Evolutionary conservation across 1,140 invertebrate genomes (phyloP).

Genomic region (Cydia strobilella): DNA sequence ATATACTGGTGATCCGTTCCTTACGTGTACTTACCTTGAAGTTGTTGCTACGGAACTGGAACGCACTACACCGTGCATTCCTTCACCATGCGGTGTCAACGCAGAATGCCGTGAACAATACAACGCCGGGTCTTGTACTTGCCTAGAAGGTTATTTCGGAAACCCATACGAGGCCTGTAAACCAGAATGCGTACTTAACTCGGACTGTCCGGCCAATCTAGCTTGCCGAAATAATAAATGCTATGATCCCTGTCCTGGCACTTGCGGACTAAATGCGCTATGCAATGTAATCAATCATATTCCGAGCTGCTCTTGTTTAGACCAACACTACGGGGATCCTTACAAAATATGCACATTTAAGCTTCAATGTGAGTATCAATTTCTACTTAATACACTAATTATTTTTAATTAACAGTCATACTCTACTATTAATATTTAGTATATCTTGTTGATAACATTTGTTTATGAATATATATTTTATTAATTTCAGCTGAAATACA

Average conservation of each 20-base stretch:
- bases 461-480: slow-evolving; percentile 24
- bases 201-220: slow-evolving; percentile 79
- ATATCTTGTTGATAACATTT: slow-evolving; percentile 32
- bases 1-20: slow-evolving; percentile 85
- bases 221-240: slow-evolving; percentile 83
- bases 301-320: slow-evolving; percentile 86
- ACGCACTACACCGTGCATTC: slow-evolving; percentile 83
- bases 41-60: slow-evolving; percentile 71
- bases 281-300: slow-evolving; percentile 86
- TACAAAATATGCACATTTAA: slow-evolving; percentile 79
- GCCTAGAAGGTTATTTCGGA: slow-evolving; percentile 87
- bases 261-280: slow-evolving; percentile 84
- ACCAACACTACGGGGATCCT: slow-evolving; percentile 90
- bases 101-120: slow-evolving; percentile 83
- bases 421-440: too few species aligned
- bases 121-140: slow-evolving; percentile 86
- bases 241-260: slow-evolving; percentile 81
- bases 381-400: slow-evolving; percentile 17
- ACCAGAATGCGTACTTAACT: slow-evolving; percentile 82
- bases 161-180: slow-evolving; percentile 86
- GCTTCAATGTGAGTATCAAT: slow-evolving; percentile 80
- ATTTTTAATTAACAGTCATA: too few species aligned
- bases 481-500: slow-evolving; percentile 55
- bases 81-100: slow-evolving; percentile 88
- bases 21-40: slow-evolving; percentile 77